These are phyloP conservation scores for Mus musculus DNA, from an alignment of 2,113 vertebrate genomes.

Conservation along the genomic window DNA sequence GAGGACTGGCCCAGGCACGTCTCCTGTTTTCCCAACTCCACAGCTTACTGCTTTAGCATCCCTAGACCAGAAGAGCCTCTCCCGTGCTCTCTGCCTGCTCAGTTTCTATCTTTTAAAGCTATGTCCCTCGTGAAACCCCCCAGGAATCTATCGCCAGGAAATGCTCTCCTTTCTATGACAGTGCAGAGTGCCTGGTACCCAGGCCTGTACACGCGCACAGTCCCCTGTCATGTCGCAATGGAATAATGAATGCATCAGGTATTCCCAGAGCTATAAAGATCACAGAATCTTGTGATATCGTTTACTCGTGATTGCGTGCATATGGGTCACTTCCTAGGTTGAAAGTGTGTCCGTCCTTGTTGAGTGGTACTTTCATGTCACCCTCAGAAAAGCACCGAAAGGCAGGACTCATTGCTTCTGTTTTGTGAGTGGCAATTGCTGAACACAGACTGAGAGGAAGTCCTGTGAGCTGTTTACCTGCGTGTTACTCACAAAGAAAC, in stretches of 20 bases:
- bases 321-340: neutral
- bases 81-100: neutral
- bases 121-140: neutral
- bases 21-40: conserved; percentile 56
- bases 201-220: neutral
- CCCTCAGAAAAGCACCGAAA: neutral
- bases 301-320: too few species aligned
- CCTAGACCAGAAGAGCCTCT: conserved; percentile 32
- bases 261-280: conserved; percentile 2
- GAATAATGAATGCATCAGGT: neutral
- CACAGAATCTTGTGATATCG: neutral
- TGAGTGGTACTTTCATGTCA: neutral
- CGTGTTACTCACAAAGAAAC: neutral
- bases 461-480: neutral
- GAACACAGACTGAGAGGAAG: neutral
- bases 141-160: conserved; percentile 16
- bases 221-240: neutral
- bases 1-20: conserved; percentile 48
- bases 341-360: neutral
- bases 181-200: neutral
- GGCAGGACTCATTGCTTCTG: neutral
- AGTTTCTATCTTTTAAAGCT: conserved; percentile 57
- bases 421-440: neutral
- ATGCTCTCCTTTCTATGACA: neutral
- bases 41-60: neutral